Base-by-base conservation (phyloP, 2,113 vertebrate genomes). In the Erythrolamprus reginae region DNA sequence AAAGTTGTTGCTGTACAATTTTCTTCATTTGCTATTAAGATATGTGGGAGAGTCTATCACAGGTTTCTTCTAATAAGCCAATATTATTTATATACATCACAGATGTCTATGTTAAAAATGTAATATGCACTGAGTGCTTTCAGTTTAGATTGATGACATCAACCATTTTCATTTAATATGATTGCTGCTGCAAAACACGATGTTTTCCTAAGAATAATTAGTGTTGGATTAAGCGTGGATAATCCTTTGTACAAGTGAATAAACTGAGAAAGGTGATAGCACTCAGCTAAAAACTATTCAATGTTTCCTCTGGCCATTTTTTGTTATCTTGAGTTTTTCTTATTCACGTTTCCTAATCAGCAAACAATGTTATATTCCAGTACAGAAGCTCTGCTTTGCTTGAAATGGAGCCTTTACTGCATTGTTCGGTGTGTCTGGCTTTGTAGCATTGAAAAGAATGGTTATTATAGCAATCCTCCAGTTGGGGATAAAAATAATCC, bases 131-230 rank as follows among this genome's bases (percentile, higher is more conserved):
- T 88, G 55, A 52, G 15, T 94, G 91, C 84, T 95, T 93, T 95
- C 89, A 94, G 95, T 96, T 94, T 91, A 92, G 77, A 84, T 92
- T 87, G 58, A 87, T 70, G 77, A 89, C 42, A 90, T 91, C 88
- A 92, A 92, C 93, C 90, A 24, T 90, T 95, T 93, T 93, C 85
- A 92, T 89, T 90, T 89, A 88, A 83, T 91, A 48, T 0, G 0
- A 92, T 50, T 82, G 86, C 87, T 92, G 92, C 95, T 96, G 86
- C 65, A 85, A 77, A 87, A 88, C 91, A 90, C 92, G 86, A 90
- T 92, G 86, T 58, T 95, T 89, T 91, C 86, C 93, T 92, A 93
- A 92, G 94, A n/a, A 89, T 93, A 93, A 82, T 93, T 92, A 92
- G 94, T 89, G 50, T 89, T 91, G 56, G 86, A 89, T 84, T 42